Conservation (phyloP, 2,797 vertebrate genomes). For the Myiotriccus ornatus region DNA sequence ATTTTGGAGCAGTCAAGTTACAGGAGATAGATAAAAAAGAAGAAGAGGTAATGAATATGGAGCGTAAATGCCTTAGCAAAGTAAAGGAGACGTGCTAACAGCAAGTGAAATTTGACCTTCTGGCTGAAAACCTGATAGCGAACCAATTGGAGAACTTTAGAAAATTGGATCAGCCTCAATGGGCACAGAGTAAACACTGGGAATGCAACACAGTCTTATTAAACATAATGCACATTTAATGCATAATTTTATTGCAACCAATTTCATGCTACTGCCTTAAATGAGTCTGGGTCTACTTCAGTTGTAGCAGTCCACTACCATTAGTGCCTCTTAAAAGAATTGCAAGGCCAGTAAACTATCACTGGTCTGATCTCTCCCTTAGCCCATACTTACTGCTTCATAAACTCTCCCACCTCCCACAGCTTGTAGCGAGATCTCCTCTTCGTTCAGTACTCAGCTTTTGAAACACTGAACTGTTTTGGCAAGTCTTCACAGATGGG, state of each 20-base stretch:
- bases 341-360: conserved; percentile 75
- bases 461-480: conserved; percentile 77
- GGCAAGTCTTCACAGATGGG: conserved; percentile 72
- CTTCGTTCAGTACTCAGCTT: conserved; percentile 66
- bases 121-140: conserved; percentile 76
- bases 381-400: conserved; percentile 79
- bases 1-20: conserved; percentile 71
- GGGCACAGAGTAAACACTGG: conserved; percentile 82
- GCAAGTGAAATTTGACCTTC: conserved; percentile 82
- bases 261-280: conserved; percentile 83
- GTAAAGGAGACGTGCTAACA: conserved; percentile 80
- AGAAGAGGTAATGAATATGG: conserved; percentile 76
- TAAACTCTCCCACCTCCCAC: conserved; percentile 74
- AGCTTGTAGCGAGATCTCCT: conserved; percentile 75
- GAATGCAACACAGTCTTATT: conserved; percentile 80
- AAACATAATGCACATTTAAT: conserved; percentile 84
- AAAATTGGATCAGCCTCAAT: conserved; percentile 82
- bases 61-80: conserved; percentile 75
- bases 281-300: conserved; percentile 75
- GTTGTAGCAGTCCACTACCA: conserved; percentile 74
- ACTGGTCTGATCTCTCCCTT: conserved; percentile 71
- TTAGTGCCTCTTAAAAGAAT: conserved; percentile 78
- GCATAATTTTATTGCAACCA: conserved; percentile 84
- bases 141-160: conserved; percentile 81
- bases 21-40: conserved; percentile 64